phyloP scores from a whole-genome alignment of 1,140 invertebrate genomes.

The Cyphomyrmex costatus region DNA sequence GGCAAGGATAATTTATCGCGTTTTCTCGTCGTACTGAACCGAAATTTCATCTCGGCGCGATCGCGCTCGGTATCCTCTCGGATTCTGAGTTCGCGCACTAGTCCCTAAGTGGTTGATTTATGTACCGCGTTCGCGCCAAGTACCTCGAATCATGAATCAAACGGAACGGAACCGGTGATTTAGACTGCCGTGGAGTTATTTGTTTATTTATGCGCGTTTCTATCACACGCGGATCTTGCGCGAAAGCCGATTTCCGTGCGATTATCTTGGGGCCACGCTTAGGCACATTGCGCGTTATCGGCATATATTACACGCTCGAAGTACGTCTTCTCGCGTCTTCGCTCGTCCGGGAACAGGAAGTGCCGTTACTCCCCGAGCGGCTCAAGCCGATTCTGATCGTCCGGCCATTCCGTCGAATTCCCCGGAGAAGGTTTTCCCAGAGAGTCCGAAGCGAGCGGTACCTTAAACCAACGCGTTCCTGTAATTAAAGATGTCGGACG shows the following conservation, averaged over 20 bases:
- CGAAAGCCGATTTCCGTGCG: conserved; percentile 54
- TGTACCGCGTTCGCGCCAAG: conserved; percentile 16
- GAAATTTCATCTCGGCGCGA: conserved; percentile 63
- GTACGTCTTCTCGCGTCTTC: conserved; percentile 26
- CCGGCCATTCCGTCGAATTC: conserved; percentile 42
- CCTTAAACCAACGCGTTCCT: background rate
- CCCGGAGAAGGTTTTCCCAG: conserved; percentile 40
- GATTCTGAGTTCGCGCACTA: conserved; percentile 23
- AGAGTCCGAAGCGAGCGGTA: background rate
- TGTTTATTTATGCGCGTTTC: conserved; percentile 63
- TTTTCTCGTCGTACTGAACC: conserved; percentile 23
- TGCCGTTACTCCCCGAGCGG: conserved; percentile 51
- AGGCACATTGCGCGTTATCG: conserved; percentile 52
- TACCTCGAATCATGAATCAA: conserved; percentile 58
- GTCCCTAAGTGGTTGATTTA: conserved; percentile 67
- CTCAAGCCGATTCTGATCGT: conserved; percentile 52
- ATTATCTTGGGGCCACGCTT: conserved; percentile 49
- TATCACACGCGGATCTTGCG: conserved; percentile 39
- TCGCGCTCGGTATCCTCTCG: conserved; percentile 31
- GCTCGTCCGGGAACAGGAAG: conserved; percentile 41
- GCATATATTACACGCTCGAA: conserved; percentile 59
- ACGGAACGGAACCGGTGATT: conserved; percentile 65
- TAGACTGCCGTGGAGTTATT: conserved; percentile 44
- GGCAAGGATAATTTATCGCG: conserved; percentile 48
- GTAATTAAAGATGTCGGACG: conserved; percentile 48